Evolutionary conservation across 2,797 vertebrate species (phyloP), one percentile per base, ranked within the genome.

Genomic region (Bradypodion ventrale): DNA sequence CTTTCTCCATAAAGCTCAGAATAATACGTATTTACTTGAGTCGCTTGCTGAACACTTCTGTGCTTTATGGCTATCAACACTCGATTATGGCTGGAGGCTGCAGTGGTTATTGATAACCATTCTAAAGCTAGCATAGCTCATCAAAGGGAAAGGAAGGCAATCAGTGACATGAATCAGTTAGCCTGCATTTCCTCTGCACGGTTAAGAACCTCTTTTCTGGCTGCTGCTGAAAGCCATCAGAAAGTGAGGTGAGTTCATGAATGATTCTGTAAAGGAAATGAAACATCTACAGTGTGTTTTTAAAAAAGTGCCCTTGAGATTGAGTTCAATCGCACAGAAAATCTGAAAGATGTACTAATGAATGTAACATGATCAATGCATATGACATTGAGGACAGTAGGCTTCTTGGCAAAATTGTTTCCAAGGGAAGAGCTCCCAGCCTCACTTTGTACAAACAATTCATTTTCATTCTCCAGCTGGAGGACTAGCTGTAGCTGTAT

Each of bases 81-180:
- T 92, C 44, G 69, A 27, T 87, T 87, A 87, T 88, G 84, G 87
- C 88, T 94, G 65, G 82, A 94, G 87, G 91, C 93, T 91, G 88
- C 78, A 88, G 90, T 76, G 87, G 91, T 94, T 95, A 95, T 92
- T 95, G 93, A 93, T 94, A 94, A 89, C 88, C 88, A 80, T 91
- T 93, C 90, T 77, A 44, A 79, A 91, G 89, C 82, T 86, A 88
- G 87, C 79, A 27, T 93, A 89, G 88, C 87, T 93, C 72, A 1
- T 73, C 83, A 92, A 89, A 90, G 84, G 80, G 84, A 80, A 82
- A 73, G 35, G 80, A 89, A 92, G 88, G 90, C 88, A 91, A 90
- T 91, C 90, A 88, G 78, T 60, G 62, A 62, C 82, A 75, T 88
- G 85, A 90, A 89, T 93, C 86, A 83, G 63, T 90, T 92, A 93